Base-by-base conservation (phyloP, 2,888 invertebrate genomes). In the Argyresthia goedartella region DNA sequence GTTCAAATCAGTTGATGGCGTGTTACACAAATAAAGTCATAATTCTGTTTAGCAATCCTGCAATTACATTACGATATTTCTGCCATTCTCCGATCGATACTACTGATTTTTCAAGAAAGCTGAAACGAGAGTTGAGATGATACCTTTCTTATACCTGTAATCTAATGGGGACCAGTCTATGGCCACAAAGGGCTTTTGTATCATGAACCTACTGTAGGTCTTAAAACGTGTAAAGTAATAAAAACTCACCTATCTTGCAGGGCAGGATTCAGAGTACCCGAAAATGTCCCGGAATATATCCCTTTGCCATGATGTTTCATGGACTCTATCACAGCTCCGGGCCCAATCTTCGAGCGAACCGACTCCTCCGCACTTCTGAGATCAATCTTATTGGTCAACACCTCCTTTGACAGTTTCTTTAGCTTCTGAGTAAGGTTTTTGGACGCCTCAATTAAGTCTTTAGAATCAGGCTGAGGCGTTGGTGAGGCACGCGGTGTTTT, bases 261-360 rank as follows among this genome's bases (percentile, higher is more conserved):
- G 46, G 96, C 95, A 51, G 97, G 97, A 78, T 97, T 97, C 52
- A 97, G 77, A 14, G 97, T 97, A 52, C 97, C 97, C 69, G 96
- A 97, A 79, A 98, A 98, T 56, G 97, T 97, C 58, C 98, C 98
- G 11, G 97, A 97, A 82, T 97, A 98, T 57, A 97, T 95, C 63
- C 97, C 97, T 76, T 95, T 95, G 59, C 97, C 95, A 66, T 97
- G 95, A 73, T 97, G 96, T 75, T 94, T 93, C 95, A 96, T 95
- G 65, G 94, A 94, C 72, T 95, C 95, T 71, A 95, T 95, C 67
- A 95, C 94, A 64, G 95, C 95, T 39, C 95, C 95, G 11, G 84
- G 81, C 52, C 82, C 81, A 51, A 80, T 75, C 57, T 82, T 85
- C 15, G 80, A 65, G 49, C 89, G 81, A 42, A 88, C 76, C 0